Evolutionary conservation across 2,113 vertebrate species (phyloP), one percentile per base, ranked within the genome.

Genomic region (Sylvia atricapilla): DNA sequence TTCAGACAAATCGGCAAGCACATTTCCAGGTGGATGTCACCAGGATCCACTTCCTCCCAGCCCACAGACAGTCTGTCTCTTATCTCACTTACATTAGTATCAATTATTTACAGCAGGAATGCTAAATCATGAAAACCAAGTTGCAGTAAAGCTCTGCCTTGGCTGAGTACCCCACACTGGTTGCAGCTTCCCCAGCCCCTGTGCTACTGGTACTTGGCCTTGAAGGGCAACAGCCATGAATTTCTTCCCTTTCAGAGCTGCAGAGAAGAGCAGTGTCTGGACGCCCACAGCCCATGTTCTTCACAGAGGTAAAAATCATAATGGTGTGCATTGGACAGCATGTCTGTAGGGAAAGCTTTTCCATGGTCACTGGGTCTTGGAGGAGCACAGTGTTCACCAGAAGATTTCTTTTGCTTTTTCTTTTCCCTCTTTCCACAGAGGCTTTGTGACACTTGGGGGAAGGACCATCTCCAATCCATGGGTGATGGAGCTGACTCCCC

Each of bases 21-120:
- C 89, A 73, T 91, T 94, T 96, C 85, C 7, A 19, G 89, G 94
- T 95, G 93, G 94, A 91, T 94, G 93, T 94, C 84, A 94, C 94
- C 79, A 77, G 76, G 88, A 96, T 92, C 83, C 83, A 87, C 90
- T 96, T 92, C 90, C 96, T 95, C 89, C 81, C 46, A 13, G 37
- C 90, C 28, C 16, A 89, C 66, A 73, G 95, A 96, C 97, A 91
- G 94, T 82, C 94, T 89, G 47, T 94, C 96, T 95, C 97, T 92
- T 91, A 88, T 95, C 92, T 96, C 95, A 87, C 85, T 68, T 49
- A 80, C 96, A 85, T 95, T 90, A 82, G 94, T 94, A 81, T 89
- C 88, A 84, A 79, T 92, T 90, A 95, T 80, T 95, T 62, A 87
- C 90, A 93, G 60, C 82, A 70, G 70, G 70, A 74, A 96, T 82